These are phyloP conservation scores for Acinonyx jubatus DNA, from an alignment of 2,113 vertebrate genomes.

Conservation along the genomic window DNA sequence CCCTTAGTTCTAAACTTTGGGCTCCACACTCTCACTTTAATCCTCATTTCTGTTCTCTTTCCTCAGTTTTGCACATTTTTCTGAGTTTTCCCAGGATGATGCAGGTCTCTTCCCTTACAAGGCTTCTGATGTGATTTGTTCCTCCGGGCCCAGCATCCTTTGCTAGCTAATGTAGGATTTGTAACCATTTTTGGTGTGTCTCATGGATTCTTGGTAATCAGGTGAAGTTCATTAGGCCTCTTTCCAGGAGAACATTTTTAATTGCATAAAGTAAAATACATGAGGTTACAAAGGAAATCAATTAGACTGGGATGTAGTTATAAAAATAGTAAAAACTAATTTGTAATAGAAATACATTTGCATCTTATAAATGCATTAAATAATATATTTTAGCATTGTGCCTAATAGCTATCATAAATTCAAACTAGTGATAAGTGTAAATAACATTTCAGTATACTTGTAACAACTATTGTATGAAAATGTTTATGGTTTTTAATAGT, in stretches of 20 bases:
- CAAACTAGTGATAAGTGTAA: neutral
- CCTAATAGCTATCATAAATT: neutral
- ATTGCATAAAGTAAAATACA: slow-evolving; percentile 22
- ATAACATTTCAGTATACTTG: neutral
- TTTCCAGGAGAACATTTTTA: neutral
- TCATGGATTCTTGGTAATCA: neutral
- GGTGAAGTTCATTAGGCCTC: neutral
- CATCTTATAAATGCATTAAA: slow-evolving; percentile 1
- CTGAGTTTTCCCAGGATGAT: neutral
- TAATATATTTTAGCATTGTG: neutral
- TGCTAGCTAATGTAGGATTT: neutral
- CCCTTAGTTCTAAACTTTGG: neutral
- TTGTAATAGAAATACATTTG: neutral
- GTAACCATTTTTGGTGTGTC: neutral
- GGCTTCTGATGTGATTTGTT: neutral
- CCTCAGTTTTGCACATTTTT: neutral
- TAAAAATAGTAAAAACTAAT: neutral
- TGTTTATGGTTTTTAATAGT: neutral
- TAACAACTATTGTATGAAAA: neutral
- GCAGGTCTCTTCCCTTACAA: neutral
- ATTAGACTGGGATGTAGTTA: neutral
- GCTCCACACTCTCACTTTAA: neutral
- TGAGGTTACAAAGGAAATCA: neutral
- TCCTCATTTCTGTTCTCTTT: neutral
- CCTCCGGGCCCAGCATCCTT: neutral